Evolutionary conservation across 2,888 invertebrate genomes (phyloP).

Genomic region (Thumatha senex): DNA sequence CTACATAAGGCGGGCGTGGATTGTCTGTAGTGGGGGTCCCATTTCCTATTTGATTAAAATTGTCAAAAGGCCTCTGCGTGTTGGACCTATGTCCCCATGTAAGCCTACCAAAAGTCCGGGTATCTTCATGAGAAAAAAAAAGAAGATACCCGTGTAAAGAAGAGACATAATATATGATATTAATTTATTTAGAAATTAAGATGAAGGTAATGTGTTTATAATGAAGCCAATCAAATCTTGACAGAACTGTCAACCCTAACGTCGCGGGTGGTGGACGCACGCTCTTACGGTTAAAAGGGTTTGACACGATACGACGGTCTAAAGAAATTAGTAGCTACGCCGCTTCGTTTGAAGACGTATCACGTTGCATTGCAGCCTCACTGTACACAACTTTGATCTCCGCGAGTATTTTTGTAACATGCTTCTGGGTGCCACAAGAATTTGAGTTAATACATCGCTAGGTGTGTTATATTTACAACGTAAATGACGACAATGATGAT

Average conservation of each 20-base stretch:
- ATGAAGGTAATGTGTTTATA: neutral
- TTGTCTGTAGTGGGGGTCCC: too few species aligned
- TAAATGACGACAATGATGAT: neutral
- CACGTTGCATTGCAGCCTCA: conserved; percentile 52
- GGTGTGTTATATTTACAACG: neutral
- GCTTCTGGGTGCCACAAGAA: conserved; percentile 23
- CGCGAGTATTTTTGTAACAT: conserved; percentile 44
- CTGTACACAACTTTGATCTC: conserved; percentile 74
- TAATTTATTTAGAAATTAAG: neutral
- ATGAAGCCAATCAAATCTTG: conserved; percentile 8
- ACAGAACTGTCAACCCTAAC: conserved; percentile 38
- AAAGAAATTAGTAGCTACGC: conserved; percentile 62
- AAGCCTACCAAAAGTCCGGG: too few species aligned
- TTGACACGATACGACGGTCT: conserved; percentile 64
- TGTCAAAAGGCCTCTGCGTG: too few species aligned
- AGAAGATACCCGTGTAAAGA: too few species aligned
- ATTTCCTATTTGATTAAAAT: too few species aligned
- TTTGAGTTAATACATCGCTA: conserved; percentile 10
- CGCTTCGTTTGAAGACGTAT: conserved; percentile 36
- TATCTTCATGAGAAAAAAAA: too few species aligned
- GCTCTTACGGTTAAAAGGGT: conserved; percentile 64
- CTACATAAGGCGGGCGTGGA: too few species aligned
- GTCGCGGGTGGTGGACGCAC: conserved; percentile 60
- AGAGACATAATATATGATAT: too few species aligned
- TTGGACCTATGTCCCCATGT: too few species aligned